Evolutionary conservation across 2,888 invertebrate species (phyloP).

Genomic region (Patella caerulea): DNA sequence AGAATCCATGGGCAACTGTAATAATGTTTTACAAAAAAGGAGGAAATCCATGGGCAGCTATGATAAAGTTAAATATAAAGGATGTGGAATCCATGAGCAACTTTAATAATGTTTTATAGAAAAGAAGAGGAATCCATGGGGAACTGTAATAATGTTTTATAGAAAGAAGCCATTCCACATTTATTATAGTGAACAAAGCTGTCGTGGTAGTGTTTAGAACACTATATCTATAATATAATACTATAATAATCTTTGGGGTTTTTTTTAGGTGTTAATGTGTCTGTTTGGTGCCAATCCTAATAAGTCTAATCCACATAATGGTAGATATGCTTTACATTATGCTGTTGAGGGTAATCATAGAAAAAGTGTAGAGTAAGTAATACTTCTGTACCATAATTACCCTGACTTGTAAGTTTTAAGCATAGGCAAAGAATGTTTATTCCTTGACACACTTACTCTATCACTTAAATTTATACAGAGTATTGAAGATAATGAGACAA

Average conservation of each 20-base stretch:
- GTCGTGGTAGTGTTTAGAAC: background rate
- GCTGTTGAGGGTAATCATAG: conserved; percentile 56
- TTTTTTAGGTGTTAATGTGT: conserved; percentile 57
- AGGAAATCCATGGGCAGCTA: too few species aligned
- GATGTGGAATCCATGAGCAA: too few species aligned
- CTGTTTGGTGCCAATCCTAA: conserved; percentile 61
- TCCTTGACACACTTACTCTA: background rate
- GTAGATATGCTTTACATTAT: conserved; percentile 62
- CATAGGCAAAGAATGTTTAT: background rate
- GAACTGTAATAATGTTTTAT: too few species aligned
- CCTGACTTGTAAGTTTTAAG: background rate
- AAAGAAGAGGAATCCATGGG: too few species aligned
- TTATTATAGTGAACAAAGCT: too few species aligned
- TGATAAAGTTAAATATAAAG: too few species aligned
- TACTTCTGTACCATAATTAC: background rate
- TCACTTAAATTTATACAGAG: too few species aligned
- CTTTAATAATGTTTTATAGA: too few species aligned
- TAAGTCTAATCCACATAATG: conserved; percentile 51
- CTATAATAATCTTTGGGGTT: background rate
- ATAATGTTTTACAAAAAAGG: too few species aligned
- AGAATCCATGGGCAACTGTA: too few species aligned
- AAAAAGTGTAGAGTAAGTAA: conserved; percentile 60
- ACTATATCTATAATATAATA: conserved; percentile 23
- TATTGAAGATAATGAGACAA: too few species aligned
- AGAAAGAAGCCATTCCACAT: too few species aligned